Conservation (phyloP, 1,140 invertebrate genomes). For the Camponotus vicinus region DNA sequence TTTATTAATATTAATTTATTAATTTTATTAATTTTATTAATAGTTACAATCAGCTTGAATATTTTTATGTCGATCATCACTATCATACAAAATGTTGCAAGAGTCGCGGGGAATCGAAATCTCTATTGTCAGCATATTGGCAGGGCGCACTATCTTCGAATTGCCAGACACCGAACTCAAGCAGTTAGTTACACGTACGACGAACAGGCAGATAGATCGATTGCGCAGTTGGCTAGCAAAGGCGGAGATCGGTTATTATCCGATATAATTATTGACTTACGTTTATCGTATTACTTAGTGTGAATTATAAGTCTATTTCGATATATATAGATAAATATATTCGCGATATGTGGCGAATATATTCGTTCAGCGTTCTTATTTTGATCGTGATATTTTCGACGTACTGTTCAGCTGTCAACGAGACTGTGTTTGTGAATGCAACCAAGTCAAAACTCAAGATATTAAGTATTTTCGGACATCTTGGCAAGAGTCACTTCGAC, state of each 20-base stretch:
- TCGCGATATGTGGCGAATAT: not conserved
- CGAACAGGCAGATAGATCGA: not conserved
- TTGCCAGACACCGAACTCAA: not conserved
- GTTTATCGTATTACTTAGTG: not conserved
- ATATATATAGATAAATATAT: no score
- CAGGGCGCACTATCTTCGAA: not conserved
- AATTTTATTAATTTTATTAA: not conserved
- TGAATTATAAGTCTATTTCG: not conserved
- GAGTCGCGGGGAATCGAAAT: not conserved
- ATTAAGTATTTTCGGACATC: constrained; percentile 89
- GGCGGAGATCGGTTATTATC: not conserved
- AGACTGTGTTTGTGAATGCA: not conserved
- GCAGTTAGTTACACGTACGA: not conserved
- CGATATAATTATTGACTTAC: not conserved
- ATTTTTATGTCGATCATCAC: not conserved
- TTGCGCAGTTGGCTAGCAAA: not conserved
- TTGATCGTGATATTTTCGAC: not conserved
- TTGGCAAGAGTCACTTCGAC: constrained; percentile 90
- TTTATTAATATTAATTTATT: no score
- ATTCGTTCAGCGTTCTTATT: not conserved
- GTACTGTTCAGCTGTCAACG: not conserved
- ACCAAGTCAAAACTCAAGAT: constrained; percentile 83
- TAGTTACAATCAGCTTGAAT: no score
- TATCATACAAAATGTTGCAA: not conserved
- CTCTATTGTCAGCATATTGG: not conserved